Evolutionary conservation across 2,797 vertebrate genomes (phyloP).

Genomic region (Tokudaia tokunoshimensis): DNA sequence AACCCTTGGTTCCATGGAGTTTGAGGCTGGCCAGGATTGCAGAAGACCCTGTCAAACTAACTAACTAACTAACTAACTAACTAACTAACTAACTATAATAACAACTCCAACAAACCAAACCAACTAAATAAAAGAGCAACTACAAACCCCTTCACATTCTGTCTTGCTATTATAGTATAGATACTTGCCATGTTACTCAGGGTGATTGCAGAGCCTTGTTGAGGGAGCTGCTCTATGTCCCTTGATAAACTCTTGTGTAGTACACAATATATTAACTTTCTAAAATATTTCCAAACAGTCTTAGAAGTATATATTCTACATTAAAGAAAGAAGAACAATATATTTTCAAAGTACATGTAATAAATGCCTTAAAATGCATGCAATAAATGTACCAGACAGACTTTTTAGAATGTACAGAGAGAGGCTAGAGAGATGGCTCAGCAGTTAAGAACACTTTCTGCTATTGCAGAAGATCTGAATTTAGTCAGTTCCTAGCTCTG

Average conservation of each 20-base stretch:
- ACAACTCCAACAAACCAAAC: not conserved
- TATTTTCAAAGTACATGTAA: not conserved
- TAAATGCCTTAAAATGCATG: not conserved
- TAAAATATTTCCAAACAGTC: constrained; percentile 9
- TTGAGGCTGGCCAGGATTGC: not conserved
- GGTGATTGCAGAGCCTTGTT: not conserved
- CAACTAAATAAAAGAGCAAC: not conserved
- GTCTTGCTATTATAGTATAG: not conserved
- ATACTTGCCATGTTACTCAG: not conserved
- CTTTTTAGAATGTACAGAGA: not conserved
- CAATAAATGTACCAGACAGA: not conserved
- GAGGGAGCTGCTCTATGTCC: not conserved
- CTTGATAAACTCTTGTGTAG: constrained; percentile 5
- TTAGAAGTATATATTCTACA: constrained; percentile 49
- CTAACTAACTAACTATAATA: not conserved
- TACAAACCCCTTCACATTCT: not conserved
- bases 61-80: not conserved
- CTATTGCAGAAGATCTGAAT: not conserved
- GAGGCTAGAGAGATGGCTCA: not conserved
- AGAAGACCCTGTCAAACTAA: not conserved
- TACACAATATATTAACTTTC: constrained; percentile 33
- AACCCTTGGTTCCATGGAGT: not conserved
- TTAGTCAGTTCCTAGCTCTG: not conserved
- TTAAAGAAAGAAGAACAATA: constrained; percentile 22
- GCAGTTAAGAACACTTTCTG: not conserved